Conservation (phyloP, 1,140 invertebrate species). For the Calosoma granatense region DNA sequence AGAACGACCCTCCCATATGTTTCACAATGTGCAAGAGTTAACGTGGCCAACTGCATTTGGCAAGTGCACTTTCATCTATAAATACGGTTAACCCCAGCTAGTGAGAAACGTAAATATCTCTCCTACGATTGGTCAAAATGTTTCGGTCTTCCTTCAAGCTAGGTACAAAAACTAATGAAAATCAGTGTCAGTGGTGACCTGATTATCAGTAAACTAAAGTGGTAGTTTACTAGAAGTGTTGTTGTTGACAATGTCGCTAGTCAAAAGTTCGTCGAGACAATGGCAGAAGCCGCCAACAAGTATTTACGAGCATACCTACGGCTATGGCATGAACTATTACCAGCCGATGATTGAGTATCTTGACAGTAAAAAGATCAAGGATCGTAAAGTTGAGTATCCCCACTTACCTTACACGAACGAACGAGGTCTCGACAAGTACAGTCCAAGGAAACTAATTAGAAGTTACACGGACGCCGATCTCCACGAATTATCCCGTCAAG, state of each 20-base stretch:
- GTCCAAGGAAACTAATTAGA: constrained; percentile 24
- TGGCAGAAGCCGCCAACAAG: constrained; percentile 46
- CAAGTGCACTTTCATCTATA: background rate
- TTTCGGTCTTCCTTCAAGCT: background rate
- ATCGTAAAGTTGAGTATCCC: constrained; percentile 42
- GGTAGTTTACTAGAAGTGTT: background rate
- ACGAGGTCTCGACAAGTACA: constrained; percentile 48
- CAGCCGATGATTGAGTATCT: constrained; percentile 77
- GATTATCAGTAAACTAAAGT: background rate
- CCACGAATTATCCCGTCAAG: constrained; percentile 47
- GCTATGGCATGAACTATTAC: constrained; percentile 68
- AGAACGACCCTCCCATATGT: background rate
- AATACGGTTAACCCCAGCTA: background rate
- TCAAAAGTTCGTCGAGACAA: background rate
- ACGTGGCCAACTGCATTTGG: background rate
- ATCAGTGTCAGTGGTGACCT: background rate
- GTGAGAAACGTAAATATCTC: background rate
- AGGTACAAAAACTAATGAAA: background rate
- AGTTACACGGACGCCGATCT: constrained; percentile 52
- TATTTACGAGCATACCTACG: constrained; percentile 69
- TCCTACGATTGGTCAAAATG: background rate
- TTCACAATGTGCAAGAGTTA: background rate
- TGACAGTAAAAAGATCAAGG: constrained; percentile 39
- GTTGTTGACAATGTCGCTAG: background rate
- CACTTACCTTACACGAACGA: constrained; percentile 66